phyloP scores from a whole-genome alignment of 2,888 invertebrate genomes.

The Caenorhabditis afra region DNA sequence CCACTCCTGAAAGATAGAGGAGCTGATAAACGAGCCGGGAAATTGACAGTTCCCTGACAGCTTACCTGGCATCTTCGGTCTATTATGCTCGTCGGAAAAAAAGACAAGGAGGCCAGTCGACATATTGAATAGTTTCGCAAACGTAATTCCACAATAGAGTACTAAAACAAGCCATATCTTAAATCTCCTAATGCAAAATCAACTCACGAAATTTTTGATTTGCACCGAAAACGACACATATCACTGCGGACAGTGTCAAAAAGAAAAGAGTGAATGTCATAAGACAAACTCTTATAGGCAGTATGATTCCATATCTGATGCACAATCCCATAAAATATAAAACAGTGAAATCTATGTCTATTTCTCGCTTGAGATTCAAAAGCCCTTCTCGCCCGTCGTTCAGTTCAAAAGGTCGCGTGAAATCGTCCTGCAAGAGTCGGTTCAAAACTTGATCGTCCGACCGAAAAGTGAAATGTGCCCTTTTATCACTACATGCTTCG shows the following conservation, averaged over 20 bases:
- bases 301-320: slow-evolving; percentile 60
- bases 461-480: background rate
- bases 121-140: slow-evolving; percentile 71
- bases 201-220: slow-evolving; percentile 39
- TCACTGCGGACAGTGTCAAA: slow-evolving; percentile 58
- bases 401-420: slow-evolving; percentile 51
- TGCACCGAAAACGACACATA: slow-evolving; percentile 38
- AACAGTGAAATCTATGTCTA: too few species aligned
- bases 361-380: too few species aligned
- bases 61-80: slow-evolving; percentile 68
- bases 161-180: slow-evolving; percentile 25
- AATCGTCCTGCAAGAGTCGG: slow-evolving; percentile 54
- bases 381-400: slow-evolving; percentile 9
- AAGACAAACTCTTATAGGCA: slow-evolving; percentile 69
- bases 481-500: background rate
- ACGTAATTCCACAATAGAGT: slow-evolving; percentile 67
- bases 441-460: background rate
- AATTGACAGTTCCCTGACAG: background rate
- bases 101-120: slow-evolving; percentile 70
- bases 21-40: slow-evolving; percentile 22
- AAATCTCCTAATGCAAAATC: background rate
- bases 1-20: slow-evolving; percentile 63
- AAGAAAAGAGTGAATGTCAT: slow-evolving; percentile 63
- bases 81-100: slow-evolving; percentile 66
- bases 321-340: slow-evolving; percentile 34